A percentile compares a stretch with the other conserved stretches of the same genome.
Conservation (phyloP, 2,113 vertebrate genomes). For the Ariopsis seemanni region DNA sequence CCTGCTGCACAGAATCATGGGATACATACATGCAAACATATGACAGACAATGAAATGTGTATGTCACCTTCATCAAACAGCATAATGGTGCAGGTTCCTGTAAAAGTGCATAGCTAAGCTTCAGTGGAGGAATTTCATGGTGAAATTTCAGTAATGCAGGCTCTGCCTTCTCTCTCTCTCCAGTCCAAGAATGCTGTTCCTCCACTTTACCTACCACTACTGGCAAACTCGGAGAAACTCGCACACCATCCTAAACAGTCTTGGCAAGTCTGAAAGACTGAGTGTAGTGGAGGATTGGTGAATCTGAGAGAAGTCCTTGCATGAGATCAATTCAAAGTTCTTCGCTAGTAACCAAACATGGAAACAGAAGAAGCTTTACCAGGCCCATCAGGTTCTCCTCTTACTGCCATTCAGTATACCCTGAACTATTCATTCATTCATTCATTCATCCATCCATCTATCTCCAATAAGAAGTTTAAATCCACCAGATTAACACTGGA, state of each 20-base stretch:
- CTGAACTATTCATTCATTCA: neutral
- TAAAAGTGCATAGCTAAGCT: neutral
- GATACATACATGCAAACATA: neutral
- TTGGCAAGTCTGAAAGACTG: neutral
- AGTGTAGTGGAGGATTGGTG: neutral
- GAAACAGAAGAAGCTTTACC: neutral
- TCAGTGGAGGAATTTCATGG: neutral
- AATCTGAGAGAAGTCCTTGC: neutral
- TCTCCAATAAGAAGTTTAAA: neutral
- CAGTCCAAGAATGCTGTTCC: neutral
- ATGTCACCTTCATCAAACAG: neutral
- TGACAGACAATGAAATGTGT: neutral
- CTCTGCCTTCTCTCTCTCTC: neutral
- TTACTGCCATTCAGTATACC: too few species aligned
- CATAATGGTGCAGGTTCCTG: neutral
- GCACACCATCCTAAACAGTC: neutral
- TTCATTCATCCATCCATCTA: neutral
- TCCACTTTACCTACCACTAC: neutral
- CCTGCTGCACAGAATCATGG: neutral
- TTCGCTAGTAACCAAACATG: neutral
- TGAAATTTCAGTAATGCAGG: neutral
- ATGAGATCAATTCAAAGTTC: neutral
- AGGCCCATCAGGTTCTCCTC: neutral
- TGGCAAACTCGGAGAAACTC: neutral
- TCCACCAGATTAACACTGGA: too few species aligned